Evolutionary conservation across 2,888 invertebrate species (phyloP), one percentile per base, ranked within the genome.

Genomic region (Drosophila mimetica): DNA sequence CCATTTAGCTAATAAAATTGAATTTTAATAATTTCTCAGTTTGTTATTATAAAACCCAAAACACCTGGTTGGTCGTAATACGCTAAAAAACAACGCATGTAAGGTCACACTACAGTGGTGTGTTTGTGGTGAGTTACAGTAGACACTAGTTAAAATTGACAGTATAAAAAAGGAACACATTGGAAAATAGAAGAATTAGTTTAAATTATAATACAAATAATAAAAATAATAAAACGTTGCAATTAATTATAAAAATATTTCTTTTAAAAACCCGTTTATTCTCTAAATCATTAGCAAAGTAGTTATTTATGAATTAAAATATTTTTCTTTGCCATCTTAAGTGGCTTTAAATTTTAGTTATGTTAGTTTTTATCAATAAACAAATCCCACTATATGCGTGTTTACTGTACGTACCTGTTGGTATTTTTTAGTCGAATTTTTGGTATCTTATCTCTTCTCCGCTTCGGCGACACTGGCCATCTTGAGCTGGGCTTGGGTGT

Each of bases 1-100:
- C 79, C 91, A 91, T 91, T 77, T 69, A 25, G 54, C 59, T 71
- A 7, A 2, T 39, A 9, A 4, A 53, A 18, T 44, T 20, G 8
- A 41, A 7, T 52, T 18, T 13, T 25, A 16, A 25, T 18, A 9
- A 41, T 67, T 47, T 44, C 36, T 14, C 30, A 25, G 36, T 36
- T 48, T 65, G 61, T 64, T 65, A 52, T 64, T 60, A 80, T 71
- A 77, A 83, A 77, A 79, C 61, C 67, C 76, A 61, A 70, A 48
- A 69, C 78, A 79, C 80, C 86, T 82, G 83, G 13, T 41, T 14
- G 4, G 8, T 18, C 3, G 4, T 14, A 76, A 74, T 16, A 36
- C 8, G n/a, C 75, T 67, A 67, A 77, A 70, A 54, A 67, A 79
- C 37, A 0, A 59, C 54, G 36, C 34, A 28, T 0, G 3, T 7